phyloP scores from a whole-genome alignment of 2,113 vertebrate genomes.

The Aspidoscelis tigris region DNA sequence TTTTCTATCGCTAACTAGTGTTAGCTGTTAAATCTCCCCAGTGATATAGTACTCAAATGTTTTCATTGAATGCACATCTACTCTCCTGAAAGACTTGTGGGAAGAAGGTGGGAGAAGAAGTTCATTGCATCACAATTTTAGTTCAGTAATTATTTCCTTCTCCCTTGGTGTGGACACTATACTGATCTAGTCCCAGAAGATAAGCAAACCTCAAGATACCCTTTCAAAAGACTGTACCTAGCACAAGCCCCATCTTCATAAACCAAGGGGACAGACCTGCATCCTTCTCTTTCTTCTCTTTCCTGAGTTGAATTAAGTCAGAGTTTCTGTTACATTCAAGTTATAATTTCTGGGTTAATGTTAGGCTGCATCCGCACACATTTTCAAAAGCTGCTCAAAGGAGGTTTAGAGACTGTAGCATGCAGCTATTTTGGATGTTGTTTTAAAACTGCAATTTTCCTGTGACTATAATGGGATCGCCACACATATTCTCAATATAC shows the following conservation, averaged over 20 bases:
- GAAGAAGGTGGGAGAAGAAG: background rate
- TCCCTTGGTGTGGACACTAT: background rate
- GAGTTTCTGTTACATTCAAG: background rate
- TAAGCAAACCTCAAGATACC: background rate
- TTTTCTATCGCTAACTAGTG: constrained; percentile 4
- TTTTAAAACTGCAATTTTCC: too few species aligned
- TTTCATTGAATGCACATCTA: background rate
- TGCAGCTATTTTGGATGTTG: too few species aligned
- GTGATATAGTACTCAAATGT: background rate
- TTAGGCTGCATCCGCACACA: background rate
- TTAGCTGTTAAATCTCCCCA: constrained; percentile 19
- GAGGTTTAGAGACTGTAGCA: too few species aligned
- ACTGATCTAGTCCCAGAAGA: background rate
- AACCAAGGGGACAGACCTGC: background rate
- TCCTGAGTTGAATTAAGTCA: background rate
- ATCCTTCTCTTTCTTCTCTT: background rate
- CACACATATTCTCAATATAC: too few species aligned
- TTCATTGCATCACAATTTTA: background rate
- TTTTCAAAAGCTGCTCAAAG: too few species aligned
- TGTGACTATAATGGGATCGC: too few species aligned
- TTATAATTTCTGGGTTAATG: background rate
- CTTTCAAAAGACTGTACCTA: background rate
- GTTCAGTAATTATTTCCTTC: background rate
- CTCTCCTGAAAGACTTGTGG: background rate
- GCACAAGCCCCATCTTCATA: background rate